Evolutionary conservation across 2,113 vertebrate genomes (phyloP).

Genomic region (Oncorhynchus masou): DNA sequence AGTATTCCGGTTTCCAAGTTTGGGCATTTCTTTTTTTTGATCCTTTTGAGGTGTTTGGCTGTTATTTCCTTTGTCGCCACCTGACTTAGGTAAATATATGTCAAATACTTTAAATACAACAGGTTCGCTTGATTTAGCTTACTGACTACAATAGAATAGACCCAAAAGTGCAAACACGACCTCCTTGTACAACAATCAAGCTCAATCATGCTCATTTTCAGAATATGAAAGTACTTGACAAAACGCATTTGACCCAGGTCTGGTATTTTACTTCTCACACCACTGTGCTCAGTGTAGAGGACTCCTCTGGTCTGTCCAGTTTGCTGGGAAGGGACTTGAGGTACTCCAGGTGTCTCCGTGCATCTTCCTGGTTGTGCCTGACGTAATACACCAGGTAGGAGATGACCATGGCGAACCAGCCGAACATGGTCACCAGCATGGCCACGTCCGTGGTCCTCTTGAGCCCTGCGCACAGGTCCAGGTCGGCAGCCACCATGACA

Average conservation of each 20-base stretch:
- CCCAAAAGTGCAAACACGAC: no score
- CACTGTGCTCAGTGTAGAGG: background rate
- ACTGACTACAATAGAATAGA: no score
- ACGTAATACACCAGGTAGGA: constrained; percentile 51
- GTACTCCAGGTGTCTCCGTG: constrained; percentile 40
- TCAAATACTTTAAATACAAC: no score
- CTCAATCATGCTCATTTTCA: no score
- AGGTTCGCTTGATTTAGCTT: no score
- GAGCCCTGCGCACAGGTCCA: constrained; percentile 72
- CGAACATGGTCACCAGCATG: constrained; percentile 55
- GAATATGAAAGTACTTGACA: no score
- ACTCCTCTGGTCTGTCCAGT: background rate
- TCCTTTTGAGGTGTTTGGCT: no score
- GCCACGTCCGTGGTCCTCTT: constrained; percentile 47
- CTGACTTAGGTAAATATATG: no score
- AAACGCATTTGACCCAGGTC: background rate
- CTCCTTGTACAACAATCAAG: no score
- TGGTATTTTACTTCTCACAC: background rate
- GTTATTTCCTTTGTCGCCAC: no score
- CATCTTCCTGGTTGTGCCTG: constrained; percentile 40
- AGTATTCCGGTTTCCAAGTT: no score
- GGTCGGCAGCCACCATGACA: constrained; percentile 68
- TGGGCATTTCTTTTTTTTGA: no score
- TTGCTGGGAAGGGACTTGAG: constrained; percentile 42
- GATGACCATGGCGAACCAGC: constrained; percentile 53